Evolutionary conservation across 2,797 vertebrate genomes (phyloP), one percentile per base, ranked within the genome.

Genomic region (Ciconia nigra): DNA sequence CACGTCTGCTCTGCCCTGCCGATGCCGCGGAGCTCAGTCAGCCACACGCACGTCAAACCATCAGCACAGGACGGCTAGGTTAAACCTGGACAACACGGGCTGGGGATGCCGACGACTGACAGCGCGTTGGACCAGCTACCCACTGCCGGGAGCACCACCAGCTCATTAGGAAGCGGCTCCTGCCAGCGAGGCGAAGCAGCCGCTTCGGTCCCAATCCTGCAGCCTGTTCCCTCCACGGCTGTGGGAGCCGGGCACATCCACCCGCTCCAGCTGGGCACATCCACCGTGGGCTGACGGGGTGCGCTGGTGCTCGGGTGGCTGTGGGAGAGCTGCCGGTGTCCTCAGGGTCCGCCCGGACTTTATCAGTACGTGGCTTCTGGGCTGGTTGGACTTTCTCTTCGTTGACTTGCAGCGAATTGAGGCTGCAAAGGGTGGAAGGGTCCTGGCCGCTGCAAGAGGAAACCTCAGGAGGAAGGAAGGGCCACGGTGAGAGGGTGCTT

Each of bases 91-190:
- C 33, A 29, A 12, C 33, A 19, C 9, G 4, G 18, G 65, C 65
- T 41, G 47, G 24, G 74, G 29, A 13, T 25, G 55, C 12, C 7
- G 3, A 13, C 1, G 11, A 28, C 63, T 17, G 39, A 10, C 55
- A 22, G n/a, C 1, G 0, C 3, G 2, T 28, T 31, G 66, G 35
- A 57, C 35, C 25, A 20, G 28, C 41, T 13, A 26, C 58, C 15
- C 1, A 0, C 28, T 37, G 44, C 59, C 3, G 1, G 1, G 1
- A 51, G 59, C 76, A 8, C 5, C 3, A 57, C 25, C 49, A 26
- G 55, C 55, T 77, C 22, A 0, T 54, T 26, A 22, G 28, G 44
- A 73, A 44, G 28, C 2, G 1, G 28, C 20, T 61, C 54, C 61
- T n/a, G 8, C 51, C 51, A 71, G 49, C 3, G 13, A 35, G 31